A percentile compares a stretch with the other conserved stretches of the same genome.
Conservation (phyloP, 2,113 vertebrate species). For the Guaruba guarouba region DNA sequence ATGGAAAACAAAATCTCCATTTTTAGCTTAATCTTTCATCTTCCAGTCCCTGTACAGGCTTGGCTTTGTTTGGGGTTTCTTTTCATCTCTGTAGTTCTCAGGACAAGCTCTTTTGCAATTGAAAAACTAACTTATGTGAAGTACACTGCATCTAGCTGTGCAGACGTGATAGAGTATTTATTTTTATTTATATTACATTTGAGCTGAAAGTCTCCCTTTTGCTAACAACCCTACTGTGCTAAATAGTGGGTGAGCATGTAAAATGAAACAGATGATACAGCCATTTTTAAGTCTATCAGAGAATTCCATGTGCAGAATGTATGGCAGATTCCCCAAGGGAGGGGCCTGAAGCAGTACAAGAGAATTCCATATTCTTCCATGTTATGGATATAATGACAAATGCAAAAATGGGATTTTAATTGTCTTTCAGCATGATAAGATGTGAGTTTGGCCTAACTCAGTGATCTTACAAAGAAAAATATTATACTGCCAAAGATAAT, state of each 20-base stretch:
- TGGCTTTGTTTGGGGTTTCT: rapidly evolving
- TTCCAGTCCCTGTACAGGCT: background rate
- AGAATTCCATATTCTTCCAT: background rate
- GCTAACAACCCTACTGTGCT: background rate
- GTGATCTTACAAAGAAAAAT: background rate
- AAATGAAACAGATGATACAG: background rate
- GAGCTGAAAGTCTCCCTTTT: background rate
- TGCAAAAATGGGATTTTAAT: background rate
- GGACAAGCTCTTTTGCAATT: background rate
- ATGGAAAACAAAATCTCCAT: background rate
- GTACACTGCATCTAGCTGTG: background rate
- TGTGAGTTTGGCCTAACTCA: background rate
- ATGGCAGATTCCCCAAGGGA: background rate
- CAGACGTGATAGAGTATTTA: background rate
- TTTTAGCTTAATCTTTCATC: background rate
- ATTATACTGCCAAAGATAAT: background rate
- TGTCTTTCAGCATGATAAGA: background rate
- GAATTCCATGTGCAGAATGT: background rate
- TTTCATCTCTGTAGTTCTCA: background rate
- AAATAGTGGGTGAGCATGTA: background rate
- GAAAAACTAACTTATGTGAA: background rate
- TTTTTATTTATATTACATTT: background rate
- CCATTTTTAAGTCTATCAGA: background rate
- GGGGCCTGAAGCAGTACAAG: background rate
- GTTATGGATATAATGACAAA: background rate